Base-by-base conservation (phyloP, 2,113 vertebrate genomes). In the Rhinopithecus roxellana region DNA sequence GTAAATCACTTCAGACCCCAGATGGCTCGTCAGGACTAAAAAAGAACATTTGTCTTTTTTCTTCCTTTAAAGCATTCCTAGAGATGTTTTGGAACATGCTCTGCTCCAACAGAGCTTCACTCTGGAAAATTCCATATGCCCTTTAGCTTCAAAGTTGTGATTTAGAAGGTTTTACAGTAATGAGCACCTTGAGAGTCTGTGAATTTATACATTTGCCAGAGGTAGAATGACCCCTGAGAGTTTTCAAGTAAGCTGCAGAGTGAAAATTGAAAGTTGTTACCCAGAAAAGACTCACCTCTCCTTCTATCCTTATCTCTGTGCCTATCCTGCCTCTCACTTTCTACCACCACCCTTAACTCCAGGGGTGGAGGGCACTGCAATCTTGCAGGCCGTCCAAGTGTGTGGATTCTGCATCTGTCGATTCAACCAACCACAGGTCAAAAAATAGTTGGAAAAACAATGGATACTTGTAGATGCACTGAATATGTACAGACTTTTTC, bases 151-250 rank as follows among this genome's bases (percentile, higher is more conserved):
- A 22, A 45, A 5, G 52, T 38, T 48, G 57, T 48, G 55, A 48
- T 43, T 59, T 45, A 93, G 57, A 72, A 74, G 22, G 27, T 69
- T 88, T 83, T 64, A 40, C 6, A 48, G 30, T 83, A 27, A 22
- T 23, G 40, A 6, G 77, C 48, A 69, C 45, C n/a, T n/a, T 40
- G 48, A n/a, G 50, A 50, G 78, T 38, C 69, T 50, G 11, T n/a
- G 69, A 78, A 92, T 79, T 79, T 61, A 52, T 72, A 90, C 59
- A 79, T 79, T n/a, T 79, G 12, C 40, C 79, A 35, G 70, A 59
- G 20, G 79, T 40, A 2, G 40, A 50, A 25, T 14, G 57, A 50
- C 32, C 30, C 83, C 64, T 75, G 20, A 25, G 55, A 64, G 2
- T 32, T 4, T 67, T 20, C 78, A 38, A 45, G 50, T 20, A 64